Percentiles rank a stretch among this genome's conserved stretches.
phyloP scores from a whole-genome alignment of 2,888 invertebrate species.

The Epsilonema sp. region DNA sequence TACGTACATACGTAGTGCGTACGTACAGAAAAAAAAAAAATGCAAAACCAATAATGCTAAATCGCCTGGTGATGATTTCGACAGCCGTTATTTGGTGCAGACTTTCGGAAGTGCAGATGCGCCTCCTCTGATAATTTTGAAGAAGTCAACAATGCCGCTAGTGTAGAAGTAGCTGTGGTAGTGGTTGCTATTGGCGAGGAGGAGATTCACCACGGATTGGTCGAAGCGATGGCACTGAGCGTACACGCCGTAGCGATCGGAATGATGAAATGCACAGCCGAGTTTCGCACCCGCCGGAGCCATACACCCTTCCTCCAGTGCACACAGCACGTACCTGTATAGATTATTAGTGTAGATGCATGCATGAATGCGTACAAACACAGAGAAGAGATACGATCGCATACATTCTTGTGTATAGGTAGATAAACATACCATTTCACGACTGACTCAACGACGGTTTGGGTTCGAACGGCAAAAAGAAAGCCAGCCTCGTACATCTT shows the following conservation, averaged over 20 bases:
- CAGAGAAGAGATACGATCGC: neutral
- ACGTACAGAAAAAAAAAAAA: too few species aligned
- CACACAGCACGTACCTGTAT: neutral
- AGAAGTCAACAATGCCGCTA: too few species aligned
- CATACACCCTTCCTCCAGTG: neutral
- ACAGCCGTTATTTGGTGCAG: too few species aligned
- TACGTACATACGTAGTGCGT: too few species aligned
- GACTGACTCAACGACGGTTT: neutral
- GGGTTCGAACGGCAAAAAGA: neutral
- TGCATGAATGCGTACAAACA: neutral
- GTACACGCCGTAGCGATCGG: neutral
- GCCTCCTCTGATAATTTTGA: too few species aligned
- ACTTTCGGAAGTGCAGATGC: too few species aligned
- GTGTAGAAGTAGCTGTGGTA: too few species aligned
- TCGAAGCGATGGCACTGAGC: too few species aligned
- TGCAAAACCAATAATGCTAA: too few species aligned
- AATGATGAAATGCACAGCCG: neutral
- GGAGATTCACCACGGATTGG: too few species aligned
- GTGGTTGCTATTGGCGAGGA: too few species aligned
- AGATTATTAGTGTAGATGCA: neutral
- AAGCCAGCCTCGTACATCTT: neutral
- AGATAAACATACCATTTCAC: neutral
- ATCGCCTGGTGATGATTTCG: too few species aligned
- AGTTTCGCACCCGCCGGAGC: neutral
- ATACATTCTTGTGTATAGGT: neutral